phyloP scores from a whole-genome alignment of 2,888 invertebrate species.

The Orthosia incerta region DNA sequence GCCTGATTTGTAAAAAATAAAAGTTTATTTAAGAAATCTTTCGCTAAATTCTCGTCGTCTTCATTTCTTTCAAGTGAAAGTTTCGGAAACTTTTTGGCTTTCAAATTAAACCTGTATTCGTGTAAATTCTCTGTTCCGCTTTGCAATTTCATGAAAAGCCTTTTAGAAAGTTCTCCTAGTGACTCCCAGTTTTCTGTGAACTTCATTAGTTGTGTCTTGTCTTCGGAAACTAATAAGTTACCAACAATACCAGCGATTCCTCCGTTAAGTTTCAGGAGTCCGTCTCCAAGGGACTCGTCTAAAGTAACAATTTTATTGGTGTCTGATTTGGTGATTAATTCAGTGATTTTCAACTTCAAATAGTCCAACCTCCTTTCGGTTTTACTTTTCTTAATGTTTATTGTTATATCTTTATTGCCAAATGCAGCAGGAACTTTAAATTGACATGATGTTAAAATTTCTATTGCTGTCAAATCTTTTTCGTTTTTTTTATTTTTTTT shows the following conservation, averaged over 20 bases:
- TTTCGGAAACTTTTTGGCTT: slow-evolving; percentile 34
- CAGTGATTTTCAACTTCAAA: slow-evolving; percentile 20
- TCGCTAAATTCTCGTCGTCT: slow-evolving; percentile 27
- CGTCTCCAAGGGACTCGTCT: slow-evolving; percentile 32
- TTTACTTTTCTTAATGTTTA: slow-evolving; percentile 31
- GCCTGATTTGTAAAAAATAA: slow-evolving; percentile 48
- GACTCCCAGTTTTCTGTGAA: slow-evolving; percentile 25
- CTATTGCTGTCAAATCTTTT: slow-evolving; percentile 10
- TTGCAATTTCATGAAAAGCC: too few species aligned
- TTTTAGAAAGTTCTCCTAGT: too few species aligned
- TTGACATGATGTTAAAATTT: slow-evolving; percentile 22
- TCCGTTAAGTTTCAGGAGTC: slow-evolving; percentile 18
- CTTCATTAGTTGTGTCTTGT: slow-evolving; percentile 27
- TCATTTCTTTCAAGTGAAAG: slow-evolving; percentile 5
- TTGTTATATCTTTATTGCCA: slow-evolving; percentile 52
- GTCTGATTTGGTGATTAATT: slow-evolving; percentile 26
- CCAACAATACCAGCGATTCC: slow-evolving; percentile 51
- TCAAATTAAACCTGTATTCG: slow-evolving; percentile 28
- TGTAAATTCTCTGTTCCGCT: slow-evolving; percentile 21
- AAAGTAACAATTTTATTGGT: slow-evolving; percentile 26
- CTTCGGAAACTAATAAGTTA: slow-evolving; percentile 42
- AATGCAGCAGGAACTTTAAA: slow-evolving; percentile 55
- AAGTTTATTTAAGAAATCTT: slow-evolving; percentile 42
- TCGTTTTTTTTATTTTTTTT: slow-evolving; percentile 2
- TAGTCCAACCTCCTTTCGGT: slow-evolving; percentile 36